A percentile compares a stretch with the other conserved stretches of the same genome.
Conservation (phyloP, 2,888 invertebrate genomes). For the Eubasilissa splendida region DNA sequence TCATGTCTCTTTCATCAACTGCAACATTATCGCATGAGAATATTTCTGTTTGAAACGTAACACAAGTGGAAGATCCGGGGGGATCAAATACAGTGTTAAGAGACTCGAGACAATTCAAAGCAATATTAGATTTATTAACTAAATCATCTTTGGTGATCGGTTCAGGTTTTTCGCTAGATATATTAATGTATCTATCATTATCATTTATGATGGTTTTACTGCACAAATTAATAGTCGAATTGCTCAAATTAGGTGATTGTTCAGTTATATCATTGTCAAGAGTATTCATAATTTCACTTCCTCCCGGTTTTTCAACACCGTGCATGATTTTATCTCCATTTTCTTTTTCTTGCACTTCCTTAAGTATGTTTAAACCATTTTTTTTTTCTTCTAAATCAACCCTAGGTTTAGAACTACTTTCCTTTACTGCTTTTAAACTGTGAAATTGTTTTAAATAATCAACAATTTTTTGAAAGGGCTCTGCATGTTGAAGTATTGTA, state of each 20-base stretch:
- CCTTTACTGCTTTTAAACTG: slow-evolving; percentile 1
- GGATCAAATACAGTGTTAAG: too few species aligned
- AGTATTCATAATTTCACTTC: background rate
- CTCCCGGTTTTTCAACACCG: slow-evolving; percentile 53
- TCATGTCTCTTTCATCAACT: too few species aligned
- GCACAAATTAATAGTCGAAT: background rate
- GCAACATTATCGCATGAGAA: too few species aligned
- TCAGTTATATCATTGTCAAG: background rate
- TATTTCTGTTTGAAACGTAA: too few species aligned
- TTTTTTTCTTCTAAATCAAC: background rate
- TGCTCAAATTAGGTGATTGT: background rate
- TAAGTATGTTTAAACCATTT: background rate
- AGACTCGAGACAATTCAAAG: too few species aligned
- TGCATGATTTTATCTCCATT: slow-evolving; percentile 41
- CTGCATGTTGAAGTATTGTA: background rate
- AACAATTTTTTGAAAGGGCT: slow-evolving; percentile 14
- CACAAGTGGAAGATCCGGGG: too few species aligned
- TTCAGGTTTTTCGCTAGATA: background rate
- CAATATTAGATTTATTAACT: too few species aligned
- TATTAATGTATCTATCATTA: background rate
- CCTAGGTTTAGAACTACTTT: background rate
- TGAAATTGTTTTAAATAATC: slow-evolving; percentile 24
- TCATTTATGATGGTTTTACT: background rate
- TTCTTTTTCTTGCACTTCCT: background rate
- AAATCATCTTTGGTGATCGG: background rate